phyloP scores from a whole-genome alignment of 2,888 invertebrate genomes.

The Achlya flavicornis region DNA sequence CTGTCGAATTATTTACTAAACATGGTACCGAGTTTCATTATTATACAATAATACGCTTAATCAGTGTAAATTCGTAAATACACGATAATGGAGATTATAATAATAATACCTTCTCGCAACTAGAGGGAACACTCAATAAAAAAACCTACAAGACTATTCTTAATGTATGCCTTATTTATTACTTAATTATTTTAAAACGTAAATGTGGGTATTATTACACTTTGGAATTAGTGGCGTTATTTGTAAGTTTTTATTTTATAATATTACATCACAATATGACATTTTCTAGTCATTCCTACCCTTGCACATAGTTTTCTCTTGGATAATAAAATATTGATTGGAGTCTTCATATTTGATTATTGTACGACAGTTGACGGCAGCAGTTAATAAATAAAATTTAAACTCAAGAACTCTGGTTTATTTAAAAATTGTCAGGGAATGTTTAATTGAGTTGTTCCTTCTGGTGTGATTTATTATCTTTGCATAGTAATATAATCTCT shows the following conservation, averaged over 20 bases:
- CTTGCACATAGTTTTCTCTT: constrained; percentile 13
- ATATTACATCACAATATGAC: constrained; percentile 36
- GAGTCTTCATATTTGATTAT: background rate
- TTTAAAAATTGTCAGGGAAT: background rate
- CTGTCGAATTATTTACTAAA: constrained; percentile 34
- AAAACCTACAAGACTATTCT: constrained; percentile 12
- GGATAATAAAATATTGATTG: background rate
- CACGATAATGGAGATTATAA: constrained; percentile 63
- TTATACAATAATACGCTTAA: constrained; percentile 59
- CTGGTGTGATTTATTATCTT: constrained; percentile 14
- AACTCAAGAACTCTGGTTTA: background rate
- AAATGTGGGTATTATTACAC: no score
- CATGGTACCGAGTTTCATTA: constrained; percentile 40
- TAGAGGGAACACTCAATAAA: constrained; percentile 37
- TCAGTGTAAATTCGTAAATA: constrained; percentile 69
- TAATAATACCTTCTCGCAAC: constrained; percentile 27
- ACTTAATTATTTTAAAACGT: no score
- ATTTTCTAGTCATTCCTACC: constrained; percentile 42
- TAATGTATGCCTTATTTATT: no score
- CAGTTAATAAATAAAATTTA: no score
- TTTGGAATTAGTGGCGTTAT: background rate
- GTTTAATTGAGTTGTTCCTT: constrained; percentile 9
- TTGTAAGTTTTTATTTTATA: background rate
- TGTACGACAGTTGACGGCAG: background rate
- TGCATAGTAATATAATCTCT: constrained; percentile 31